phyloP scores from a whole-genome alignment of 2,888 invertebrate species.

The Hypselothyrea guttata region DNA sequence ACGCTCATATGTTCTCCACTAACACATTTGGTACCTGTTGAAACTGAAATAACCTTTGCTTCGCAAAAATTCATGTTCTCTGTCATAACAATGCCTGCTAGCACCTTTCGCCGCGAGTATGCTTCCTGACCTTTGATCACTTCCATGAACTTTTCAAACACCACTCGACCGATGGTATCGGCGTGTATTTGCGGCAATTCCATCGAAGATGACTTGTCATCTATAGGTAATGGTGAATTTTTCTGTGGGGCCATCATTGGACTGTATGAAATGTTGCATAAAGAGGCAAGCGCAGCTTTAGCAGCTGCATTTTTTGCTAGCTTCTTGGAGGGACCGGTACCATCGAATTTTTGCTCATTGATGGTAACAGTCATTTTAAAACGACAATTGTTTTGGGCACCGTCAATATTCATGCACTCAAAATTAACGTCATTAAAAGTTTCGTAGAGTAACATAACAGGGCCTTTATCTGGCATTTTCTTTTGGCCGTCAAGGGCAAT shows the following conservation, averaged over 20 bases:
- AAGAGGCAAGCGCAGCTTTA: constrained; percentile 89
- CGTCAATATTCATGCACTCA: constrained; percentile 85
- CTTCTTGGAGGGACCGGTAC: constrained; percentile 95
- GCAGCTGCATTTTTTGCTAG: constrained; percentile 95
- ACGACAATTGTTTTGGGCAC: constrained; percentile 87
- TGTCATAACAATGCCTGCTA: constrained; percentile 97
- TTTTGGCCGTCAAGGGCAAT: constrained; percentile 82
- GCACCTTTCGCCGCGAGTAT: constrained; percentile 93
- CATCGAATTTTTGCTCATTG: constrained; percentile 88
- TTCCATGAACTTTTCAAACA: constrained; percentile 88
- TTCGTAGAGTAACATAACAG: constrained; percentile 94
- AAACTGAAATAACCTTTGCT: constrained; percentile 86
- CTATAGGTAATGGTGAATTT: constrained; percentile 81
- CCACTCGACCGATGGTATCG: constrained; percentile 87
- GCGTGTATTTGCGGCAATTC: constrained; percentile 88
- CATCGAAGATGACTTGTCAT: constrained; percentile 82
- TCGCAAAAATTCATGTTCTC: constrained; percentile 84
- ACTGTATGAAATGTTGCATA: constrained; percentile 83
- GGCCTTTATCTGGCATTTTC: constrained; percentile 86
- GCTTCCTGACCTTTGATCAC: constrained; percentile 89
- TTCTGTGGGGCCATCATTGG: constrained; percentile 82
- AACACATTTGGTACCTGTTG: constrained; percentile 97
- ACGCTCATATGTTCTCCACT: constrained; percentile 96
- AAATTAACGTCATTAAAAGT: constrained; percentile 90
- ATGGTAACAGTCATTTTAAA: constrained; percentile 91